phyloP scores from a whole-genome alignment of 2,113 vertebrate genomes.

The Fregetta grallaria region DNA sequence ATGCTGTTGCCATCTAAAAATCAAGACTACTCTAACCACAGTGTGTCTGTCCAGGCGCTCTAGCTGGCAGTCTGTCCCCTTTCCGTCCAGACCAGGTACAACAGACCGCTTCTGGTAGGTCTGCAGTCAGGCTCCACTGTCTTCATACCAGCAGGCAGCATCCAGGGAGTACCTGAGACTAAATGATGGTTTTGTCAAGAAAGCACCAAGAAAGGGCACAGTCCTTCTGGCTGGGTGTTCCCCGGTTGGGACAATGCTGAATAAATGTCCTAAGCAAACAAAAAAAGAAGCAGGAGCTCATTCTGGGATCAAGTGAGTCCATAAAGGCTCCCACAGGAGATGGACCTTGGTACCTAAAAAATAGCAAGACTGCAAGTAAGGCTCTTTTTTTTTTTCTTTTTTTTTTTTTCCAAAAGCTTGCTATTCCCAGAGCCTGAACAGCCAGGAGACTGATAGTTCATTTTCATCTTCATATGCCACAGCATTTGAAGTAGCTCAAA shows the following conservation, averaged over 20 bases:
- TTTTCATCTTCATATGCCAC: neutral
- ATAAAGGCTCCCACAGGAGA: neutral
- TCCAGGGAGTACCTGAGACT: neutral
- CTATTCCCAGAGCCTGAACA: neutral
- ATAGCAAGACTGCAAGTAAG: neutral
- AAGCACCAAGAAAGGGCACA: neutral
- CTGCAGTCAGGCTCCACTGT: neutral
- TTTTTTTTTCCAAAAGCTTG: neutral
- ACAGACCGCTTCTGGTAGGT: neutral
- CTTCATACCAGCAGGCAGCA: neutral
- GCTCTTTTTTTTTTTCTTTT: neutral
- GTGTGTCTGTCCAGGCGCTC: neutral
- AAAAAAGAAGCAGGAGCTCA: neutral
- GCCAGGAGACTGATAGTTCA: neutral
- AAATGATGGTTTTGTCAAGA: neutral
- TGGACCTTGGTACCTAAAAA: neutral
- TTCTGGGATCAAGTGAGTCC: neutral
- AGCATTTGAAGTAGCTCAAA: neutral
- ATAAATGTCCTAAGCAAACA: neutral
- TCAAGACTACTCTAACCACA: constrained; percentile 16
- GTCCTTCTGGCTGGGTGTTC: neutral
- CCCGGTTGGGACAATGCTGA: neutral
- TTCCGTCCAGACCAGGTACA: constrained; percentile 29
- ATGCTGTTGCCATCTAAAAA: constrained; percentile 16
- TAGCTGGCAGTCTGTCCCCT: neutral